Evolutionary conservation across 2,888 invertebrate species (phyloP).

Genomic region (Latrodectus hesperus): DNA sequence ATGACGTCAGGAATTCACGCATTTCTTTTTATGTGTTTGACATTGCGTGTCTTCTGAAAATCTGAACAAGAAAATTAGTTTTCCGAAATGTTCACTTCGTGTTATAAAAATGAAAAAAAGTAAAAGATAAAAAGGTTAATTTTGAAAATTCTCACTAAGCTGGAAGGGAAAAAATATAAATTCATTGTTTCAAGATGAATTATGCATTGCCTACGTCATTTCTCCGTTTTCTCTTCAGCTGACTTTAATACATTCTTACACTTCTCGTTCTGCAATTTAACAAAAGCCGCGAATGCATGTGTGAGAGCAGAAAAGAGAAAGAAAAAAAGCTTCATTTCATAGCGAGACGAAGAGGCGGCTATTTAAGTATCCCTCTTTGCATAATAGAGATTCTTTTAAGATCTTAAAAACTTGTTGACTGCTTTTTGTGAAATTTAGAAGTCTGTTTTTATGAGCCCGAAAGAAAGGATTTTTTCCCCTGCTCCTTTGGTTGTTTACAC

Average conservation of each 20-base stretch:
- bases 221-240: not conserved
- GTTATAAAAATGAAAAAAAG: too few relatives aligned
- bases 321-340: not conserved
- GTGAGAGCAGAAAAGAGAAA: not conserved
- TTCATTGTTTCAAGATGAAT: constrained; percentile 5
- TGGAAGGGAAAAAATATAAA: not conserved
- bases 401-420: not conserved
- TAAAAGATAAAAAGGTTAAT: not conserved
- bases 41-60: too few relatives aligned
- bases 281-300: too few relatives aligned
- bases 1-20: too few relatives aligned
- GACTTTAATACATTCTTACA: not conserved
- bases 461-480: not conserved
- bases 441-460: not conserved
- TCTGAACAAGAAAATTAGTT: too few relatives aligned
- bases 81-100: too few relatives aligned
- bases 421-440: not conserved
- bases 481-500: not conserved
- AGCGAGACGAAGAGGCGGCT: not conserved
- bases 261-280: not conserved
- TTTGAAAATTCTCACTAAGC: not conserved
- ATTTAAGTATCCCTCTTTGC: not conserved
- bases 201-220: not conserved
- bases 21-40: too few relatives aligned
- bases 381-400: not conserved